These are phyloP conservation scores for Alouatta palliata DNA, from an alignment of 2,113 vertebrate species.

Conservation along the genomic window DNA sequence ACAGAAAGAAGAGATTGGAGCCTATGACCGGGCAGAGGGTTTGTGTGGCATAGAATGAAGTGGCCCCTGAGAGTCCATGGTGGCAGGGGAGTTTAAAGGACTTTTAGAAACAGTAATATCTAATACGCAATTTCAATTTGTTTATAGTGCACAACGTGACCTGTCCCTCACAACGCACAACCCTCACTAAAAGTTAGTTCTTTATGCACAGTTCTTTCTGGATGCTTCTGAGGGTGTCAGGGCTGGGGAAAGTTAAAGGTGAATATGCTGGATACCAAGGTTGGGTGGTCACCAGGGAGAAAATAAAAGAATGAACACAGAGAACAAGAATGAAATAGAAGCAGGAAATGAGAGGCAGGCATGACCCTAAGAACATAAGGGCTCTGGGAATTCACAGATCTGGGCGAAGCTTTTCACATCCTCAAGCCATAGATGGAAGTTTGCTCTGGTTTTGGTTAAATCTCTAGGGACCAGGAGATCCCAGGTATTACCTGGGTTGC, in stretches of 20 bases:
- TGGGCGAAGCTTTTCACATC: background rate
- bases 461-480: background rate
- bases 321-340: background rate
- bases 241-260: background rate
- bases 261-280: background rate
- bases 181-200: background rate
- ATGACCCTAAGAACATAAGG: too few relatives aligned
- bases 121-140: background rate
- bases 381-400: background rate
- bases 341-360: background rate
- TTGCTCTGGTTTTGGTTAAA: background rate
- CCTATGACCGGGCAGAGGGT: background rate
- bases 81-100: background rate
- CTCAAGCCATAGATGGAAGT: background rate
- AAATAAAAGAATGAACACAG: background rate
- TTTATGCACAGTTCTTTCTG: background rate
- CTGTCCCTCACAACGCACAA: background rate
- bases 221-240: background rate
- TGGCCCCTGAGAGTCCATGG: background rate
- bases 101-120: background rate
- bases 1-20: background rate
- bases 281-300: background rate
- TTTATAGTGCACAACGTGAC: background rate
- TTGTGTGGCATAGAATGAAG: background rate
- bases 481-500: background rate